Evolutionary conservation across 2,113 vertebrate species (phyloP), one percentile per base, ranked within the genome.

Genomic region (Zosterops japonicus): DNA sequence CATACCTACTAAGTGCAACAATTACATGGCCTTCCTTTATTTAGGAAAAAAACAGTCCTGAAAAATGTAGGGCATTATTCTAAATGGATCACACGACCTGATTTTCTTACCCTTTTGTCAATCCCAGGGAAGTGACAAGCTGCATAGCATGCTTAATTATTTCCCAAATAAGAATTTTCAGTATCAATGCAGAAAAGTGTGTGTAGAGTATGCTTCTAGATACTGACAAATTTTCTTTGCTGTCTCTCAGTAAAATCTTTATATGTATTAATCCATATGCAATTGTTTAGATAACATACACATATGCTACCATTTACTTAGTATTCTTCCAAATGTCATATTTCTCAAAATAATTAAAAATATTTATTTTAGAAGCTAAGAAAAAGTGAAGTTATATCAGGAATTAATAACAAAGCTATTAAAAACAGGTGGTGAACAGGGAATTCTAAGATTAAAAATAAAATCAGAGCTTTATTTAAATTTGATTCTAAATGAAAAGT

Each of bases 401-500:
- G 41, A 41, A 31, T 77, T 77, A 95, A 75, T 88, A 76, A 84
- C 13, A 85, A 71, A 86, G 3, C 12, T 71, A 21, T 27, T n/a
- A 60, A 83, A 81, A 90, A 18, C 19, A 91, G 35, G 8, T 8
- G 72, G 5, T 5, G 4, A 74, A 65, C 3, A 55, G 20, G 33
- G 10, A 83, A 19, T 57, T 61, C 84, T 80, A 78, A 61, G 64
- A 33, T 28, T 92, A 68, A 93, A 94, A 80, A 92, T 25, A 87
- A 94, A 96, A 89, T 29, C 25, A 87, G 3, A 39, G 12, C 11
- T 95, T 95, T 86, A 89, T 92, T 84, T 94, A 85, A 92, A 95
- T 76, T 33, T 33, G 4, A 39, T 84, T 95, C 57, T 57, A 15
- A 91, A 20, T 71, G 11, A 96, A 59, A 94, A 39, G 21, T 15